These are phyloP conservation scores for Gymnogyps californianus DNA, from an alignment of 2,113 vertebrate genomes.

Conservation along the genomic window DNA sequence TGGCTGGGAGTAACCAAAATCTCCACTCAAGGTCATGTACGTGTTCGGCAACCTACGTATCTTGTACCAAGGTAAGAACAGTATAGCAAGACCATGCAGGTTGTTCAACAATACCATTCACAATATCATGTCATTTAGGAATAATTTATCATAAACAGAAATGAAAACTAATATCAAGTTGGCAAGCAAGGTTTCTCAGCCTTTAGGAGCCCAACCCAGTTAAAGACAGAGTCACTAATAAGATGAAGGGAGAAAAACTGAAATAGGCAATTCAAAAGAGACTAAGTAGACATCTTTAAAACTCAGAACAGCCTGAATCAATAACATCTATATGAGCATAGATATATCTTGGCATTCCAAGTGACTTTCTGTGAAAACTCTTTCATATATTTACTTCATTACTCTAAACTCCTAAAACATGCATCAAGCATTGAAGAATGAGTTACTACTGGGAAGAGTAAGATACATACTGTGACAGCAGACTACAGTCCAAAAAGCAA, in stretches of 20 bases:
- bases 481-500: not conserved
- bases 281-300: not conserved
- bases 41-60: not conserved
- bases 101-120: not conserved
- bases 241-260: not conserved
- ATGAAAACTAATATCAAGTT: not conserved
- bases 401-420: not conserved
- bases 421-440: not conserved
- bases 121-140: not conserved
- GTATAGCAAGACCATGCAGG: not conserved
- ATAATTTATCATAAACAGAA: not conserved
- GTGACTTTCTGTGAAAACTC: not conserved
- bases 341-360: not conserved
- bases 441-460: not conserved
- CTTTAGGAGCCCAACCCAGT: not conserved
- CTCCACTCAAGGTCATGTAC: not conserved
- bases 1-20: not conserved
- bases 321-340: not conserved
- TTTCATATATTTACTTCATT: not conserved
- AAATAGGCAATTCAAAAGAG: not conserved
- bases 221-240: not conserved
- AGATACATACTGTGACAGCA: not conserved
- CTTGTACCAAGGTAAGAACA: not conserved
- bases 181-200: not conserved
- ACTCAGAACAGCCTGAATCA: not conserved